Conservation (phyloP, 2,888 invertebrate species). For the Melanophora roralis region DNA sequence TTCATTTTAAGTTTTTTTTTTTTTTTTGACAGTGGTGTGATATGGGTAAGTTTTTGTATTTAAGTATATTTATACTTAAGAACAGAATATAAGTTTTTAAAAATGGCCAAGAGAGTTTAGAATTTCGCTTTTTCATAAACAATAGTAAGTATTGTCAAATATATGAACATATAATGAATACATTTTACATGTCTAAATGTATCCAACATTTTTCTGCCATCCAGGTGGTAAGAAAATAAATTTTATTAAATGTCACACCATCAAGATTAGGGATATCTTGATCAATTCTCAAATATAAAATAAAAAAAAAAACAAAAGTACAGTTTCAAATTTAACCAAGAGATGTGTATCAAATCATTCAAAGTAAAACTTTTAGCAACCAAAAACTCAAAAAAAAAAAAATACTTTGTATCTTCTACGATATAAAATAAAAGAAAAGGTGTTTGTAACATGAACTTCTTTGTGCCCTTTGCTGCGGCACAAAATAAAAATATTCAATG, state of each 20-base stretch:
- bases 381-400: conserved; percentile 25
- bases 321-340: conserved; percentile 51
- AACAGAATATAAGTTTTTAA: too few species aligned
- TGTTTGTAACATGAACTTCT: conserved; percentile 57
- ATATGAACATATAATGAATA: too few species aligned
- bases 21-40: too few species aligned
- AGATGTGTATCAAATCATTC: conserved; percentile 35
- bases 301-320: conserved; percentile 39
- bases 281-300: background rate
- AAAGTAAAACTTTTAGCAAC: conserved; percentile 14
- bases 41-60: too few species aligned
- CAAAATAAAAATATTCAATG: conserved; percentile 39
- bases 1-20: too few species aligned
- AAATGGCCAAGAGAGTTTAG: too few species aligned
- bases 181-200: too few species aligned
- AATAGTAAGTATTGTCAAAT: too few species aligned
- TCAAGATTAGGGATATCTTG: conserved; percentile 22
- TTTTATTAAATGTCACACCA: conserved; percentile 1
- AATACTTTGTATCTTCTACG: background rate
- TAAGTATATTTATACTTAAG: too few species aligned
- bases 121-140: too few species aligned
- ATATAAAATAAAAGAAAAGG: conserved; percentile 29
- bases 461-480: conserved; percentile 17
- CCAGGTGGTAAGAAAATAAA: conserved; percentile 27
- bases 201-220: background rate